Percentiles rank a stretch among this genome's conserved stretches.
Evolutionary conservation across 2,113 vertebrate genomes (phyloP).

Genomic region (Anarhynchus alexandrinus): DNA sequence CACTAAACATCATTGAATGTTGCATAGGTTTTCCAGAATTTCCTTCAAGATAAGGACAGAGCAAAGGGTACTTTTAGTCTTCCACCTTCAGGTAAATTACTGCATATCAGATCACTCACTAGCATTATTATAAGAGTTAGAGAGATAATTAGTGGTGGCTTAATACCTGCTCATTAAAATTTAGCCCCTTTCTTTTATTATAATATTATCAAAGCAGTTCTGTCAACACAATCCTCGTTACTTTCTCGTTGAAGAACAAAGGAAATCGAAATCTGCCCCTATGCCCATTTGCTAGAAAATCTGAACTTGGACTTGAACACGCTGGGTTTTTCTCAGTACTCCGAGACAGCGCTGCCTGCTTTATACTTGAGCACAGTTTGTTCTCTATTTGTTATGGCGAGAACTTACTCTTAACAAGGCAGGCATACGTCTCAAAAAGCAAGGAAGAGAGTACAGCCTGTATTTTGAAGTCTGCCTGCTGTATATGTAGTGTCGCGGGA

Average conservation of each 20-base stretch:
- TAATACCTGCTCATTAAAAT: constrained; percentile 38
- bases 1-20: neutral
- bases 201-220: constrained; percentile 2
- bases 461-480: neutral
- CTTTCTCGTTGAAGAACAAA: neutral
- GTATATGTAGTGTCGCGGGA: neutral
- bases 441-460: neutral
- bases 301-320: neutral
- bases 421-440: neutral
- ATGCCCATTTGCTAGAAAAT: neutral
- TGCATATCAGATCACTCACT: neutral
- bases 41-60: neutral
- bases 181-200: neutral
- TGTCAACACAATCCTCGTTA: neutral
- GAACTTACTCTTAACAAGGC: neutral
- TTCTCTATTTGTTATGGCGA: neutral
- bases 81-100: neutral
- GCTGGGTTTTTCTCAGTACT: neutral
- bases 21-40: neutral
- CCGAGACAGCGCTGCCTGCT: neutral
- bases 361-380: neutral
- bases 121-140: neutral
- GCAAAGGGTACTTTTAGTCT: neutral
- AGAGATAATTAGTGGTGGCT: constrained; percentile 10
- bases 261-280: neutral